Evolutionary conservation across 2,113 vertebrate genomes (phyloP), one percentile per base, ranked within the genome.

Genomic region (Dascyllus trimaculatus): DNA sequence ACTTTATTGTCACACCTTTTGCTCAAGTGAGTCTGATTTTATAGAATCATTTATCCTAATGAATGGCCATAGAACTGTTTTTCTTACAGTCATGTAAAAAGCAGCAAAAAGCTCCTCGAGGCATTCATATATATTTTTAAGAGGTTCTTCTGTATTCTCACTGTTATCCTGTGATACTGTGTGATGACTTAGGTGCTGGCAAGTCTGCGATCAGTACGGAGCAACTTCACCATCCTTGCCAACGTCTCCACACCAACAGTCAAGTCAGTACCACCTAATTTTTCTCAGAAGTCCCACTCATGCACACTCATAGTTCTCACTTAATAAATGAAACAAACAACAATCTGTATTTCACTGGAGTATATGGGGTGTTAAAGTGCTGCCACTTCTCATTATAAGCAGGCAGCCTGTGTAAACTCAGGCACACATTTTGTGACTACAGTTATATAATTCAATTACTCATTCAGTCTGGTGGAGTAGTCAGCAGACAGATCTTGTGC

Each of bases 1-100:
- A 98, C 93, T 94, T 97, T 90, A 98, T 98, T 1, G 97, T 98
- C 84, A 98, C 97, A 0, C 97, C 97, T 0, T 98, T 98, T 46
- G 97, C 97, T 75, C 97, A 97, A 95, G 97, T 98, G 68, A 89
- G 93, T 87, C n/a, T 58, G 19, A 58, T 22, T 25, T 26, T 25
- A 35, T 58, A 45, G 3, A 61, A 18, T 68, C 1, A 25, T 53
- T 29, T 43, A 13, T 35, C 11, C 13, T 22, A 9, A 66, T 18
- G 22, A 35, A 15, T 11, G 10, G 3, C 32, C 2, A 29, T 29
- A 29, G 6, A 29, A 29, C 7, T 14, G 10, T 35, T 24, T 35
- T 60, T 45, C 18, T 53, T 32, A n/a, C 45, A 21, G 26, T 17
- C 4, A n/a, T n/a, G n/a, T n/a, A n/a, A n/a, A n/a, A n/a, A n/a